phyloP scores from a whole-genome alignment of 2,888 invertebrate genomes.

The Orthosia gothica region DNA sequence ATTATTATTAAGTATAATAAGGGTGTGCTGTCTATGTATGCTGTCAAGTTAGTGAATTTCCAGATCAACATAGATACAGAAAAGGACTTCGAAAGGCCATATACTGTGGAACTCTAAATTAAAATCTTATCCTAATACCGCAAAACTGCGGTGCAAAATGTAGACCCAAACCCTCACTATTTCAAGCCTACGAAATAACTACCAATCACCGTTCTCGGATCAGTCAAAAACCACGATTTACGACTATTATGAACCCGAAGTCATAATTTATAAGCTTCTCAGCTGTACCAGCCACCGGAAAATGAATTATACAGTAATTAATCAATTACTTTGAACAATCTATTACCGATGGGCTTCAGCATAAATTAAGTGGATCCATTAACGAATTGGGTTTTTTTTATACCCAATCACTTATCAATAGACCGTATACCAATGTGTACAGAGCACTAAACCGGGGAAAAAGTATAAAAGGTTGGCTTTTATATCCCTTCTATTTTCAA shows the following conservation, averaged over 20 bases:
- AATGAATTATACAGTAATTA: slow-evolving; percentile 66
- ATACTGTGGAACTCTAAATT: not conserved
- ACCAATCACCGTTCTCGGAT: slow-evolving; percentile 34
- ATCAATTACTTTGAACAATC: slow-evolving; percentile 69
- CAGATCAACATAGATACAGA: no score
- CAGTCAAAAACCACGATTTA: slow-evolving; percentile 57
- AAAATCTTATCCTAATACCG: not conserved
- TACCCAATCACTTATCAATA: slow-evolving; percentile 64
- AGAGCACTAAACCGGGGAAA: slow-evolving; percentile 21
- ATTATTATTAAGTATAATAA: no score
- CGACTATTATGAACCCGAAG: slow-evolving; percentile 53
- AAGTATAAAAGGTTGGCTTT: slow-evolving; percentile 51
- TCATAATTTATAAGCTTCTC: slow-evolving; percentile 65
- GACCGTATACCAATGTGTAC: slow-evolving; percentile 38
- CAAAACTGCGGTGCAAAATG: not conserved
- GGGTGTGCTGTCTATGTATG: no score
- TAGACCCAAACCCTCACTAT: not conserved
- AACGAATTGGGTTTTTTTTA: slow-evolving; percentile 66
- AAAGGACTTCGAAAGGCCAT: no score
- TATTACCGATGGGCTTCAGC: slow-evolving; percentile 52
- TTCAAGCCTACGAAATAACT: slow-evolving; percentile 1
- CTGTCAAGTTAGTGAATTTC: no score
- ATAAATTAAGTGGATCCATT: slow-evolving; percentile 70
- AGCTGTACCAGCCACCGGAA: slow-evolving; percentile 46
- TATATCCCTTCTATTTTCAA: slow-evolving; percentile 26